Evolutionary conservation across 2,113 vertebrate species (phyloP), one percentile per base, ranked within the genome.

Genomic region (Dipodomys stephensi): DNA sequence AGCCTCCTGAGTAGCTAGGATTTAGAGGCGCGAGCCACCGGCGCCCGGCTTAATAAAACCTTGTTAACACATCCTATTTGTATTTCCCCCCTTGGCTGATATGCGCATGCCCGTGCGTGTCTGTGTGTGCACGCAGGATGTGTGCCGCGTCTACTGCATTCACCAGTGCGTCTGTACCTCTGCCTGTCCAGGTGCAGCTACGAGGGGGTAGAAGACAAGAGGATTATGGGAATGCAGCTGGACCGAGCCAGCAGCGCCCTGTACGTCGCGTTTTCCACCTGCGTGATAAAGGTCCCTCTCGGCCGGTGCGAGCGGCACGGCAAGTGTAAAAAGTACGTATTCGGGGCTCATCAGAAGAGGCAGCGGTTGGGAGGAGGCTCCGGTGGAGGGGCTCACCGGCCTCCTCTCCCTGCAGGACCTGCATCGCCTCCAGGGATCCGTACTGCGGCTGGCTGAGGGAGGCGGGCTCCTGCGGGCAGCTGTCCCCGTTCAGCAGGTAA

Each of bases 361-460:
- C 12, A 57, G 53, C 39, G 49, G 49, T 1, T 12, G 49, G 12
- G 49, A 49, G 49, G 12, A 49, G 12, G 49, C 49, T 1, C 49
- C 8, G 53, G 53, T 18, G 15, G 12, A 13, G 23, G 93, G 44
- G 67, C 76, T 91, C 76, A 91, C 87, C 32, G 77, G 57, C 84
- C 69, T 73, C 91, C 92, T 94, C 79, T 98, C 90, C 97, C 94
- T 94, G 64, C 97, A 99, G 99, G 98, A 99, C 99, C 97, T 99
- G 99, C 91, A 99, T 99, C 68, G 99, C 99, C 5, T 99, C 99
- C 98, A 98, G 99, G 98, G 99, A 99, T 96, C 99, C 99, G 0
- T 99, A 99, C 94, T 99, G 99, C 1, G 99, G 99, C 87, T 99
- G 99, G 99, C 97, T 99, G 92, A 98, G 99, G 89, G 99, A 99